phyloP scores from a whole-genome alignment of 2,888 invertebrate species.

The Liopterus haemorrhoidalis region DNA sequence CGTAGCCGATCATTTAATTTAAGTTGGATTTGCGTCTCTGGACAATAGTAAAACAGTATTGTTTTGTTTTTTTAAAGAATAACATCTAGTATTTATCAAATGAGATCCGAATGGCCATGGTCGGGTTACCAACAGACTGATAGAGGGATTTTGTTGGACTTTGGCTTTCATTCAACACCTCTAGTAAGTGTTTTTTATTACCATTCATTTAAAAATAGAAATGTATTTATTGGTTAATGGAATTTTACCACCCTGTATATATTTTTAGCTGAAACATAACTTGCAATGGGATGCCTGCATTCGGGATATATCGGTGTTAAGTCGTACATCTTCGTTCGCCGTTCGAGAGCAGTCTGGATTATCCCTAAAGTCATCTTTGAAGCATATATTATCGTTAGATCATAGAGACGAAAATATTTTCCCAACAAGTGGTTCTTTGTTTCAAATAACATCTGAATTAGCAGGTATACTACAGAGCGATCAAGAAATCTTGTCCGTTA shows the following conservation, averaged over 20 bases:
- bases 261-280: slow-evolving; percentile 66
- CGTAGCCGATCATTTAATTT: too few relatives aligned
- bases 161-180: slow-evolving; percentile 62
- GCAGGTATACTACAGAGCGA: too few relatives aligned
- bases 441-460: slow-evolving; percentile 73
- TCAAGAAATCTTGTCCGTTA: too few relatives aligned
- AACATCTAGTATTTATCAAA: slow-evolving; percentile 67
- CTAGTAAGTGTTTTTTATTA: slow-evolving; percentile 43
- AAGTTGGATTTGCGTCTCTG: too few relatives aligned
- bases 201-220: slow-evolving; percentile 3
- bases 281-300: slow-evolving; percentile 84
- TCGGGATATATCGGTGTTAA: slow-evolving; percentile 69
- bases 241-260: slow-evolving; percentile 15
- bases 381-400: slow-evolving; percentile 74
- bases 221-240: slow-evolving; percentile 5
- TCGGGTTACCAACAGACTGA: slow-evolving; percentile 77
- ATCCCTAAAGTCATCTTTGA: slow-evolving; percentile 79
- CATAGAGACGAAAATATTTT: slow-evolving; percentile 74
- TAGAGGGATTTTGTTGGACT: slow-evolving; percentile 70
- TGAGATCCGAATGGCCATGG: slow-evolving; percentile 70
- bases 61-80: slow-evolving; percentile 51
- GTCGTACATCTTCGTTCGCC: slow-evolving; percentile 70
- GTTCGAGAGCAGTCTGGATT: slow-evolving; percentile 87
- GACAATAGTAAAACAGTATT: too few relatives aligned
- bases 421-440: slow-evolving; percentile 65